Conservation (phyloP, 2,797 vertebrate species). For the Hapalemur alaotrensis region DNA sequence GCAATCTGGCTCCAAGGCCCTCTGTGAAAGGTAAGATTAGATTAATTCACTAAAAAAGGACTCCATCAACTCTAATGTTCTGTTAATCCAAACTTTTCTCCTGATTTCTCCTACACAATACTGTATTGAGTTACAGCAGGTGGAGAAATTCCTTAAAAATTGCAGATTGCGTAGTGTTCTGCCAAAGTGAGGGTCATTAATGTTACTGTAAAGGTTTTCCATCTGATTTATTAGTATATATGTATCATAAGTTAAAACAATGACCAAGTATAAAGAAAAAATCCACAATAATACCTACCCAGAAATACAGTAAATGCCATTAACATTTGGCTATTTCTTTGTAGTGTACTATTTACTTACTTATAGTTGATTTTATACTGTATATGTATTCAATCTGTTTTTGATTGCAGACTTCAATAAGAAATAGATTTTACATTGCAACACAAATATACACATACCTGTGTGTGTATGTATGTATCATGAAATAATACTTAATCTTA, state of each 20-base stretch:
- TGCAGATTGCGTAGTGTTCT: neutral
- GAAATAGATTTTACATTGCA: neutral
- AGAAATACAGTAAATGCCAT: neutral
- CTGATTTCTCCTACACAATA: neutral
- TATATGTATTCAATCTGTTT: neutral
- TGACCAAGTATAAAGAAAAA: neutral
- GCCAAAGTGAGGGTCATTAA: neutral
- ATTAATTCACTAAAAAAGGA: neutral
- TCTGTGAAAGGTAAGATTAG: neutral
- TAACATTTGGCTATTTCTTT: neutral
- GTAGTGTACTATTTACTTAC: neutral
- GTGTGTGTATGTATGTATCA: neutral
- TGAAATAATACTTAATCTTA: neutral
- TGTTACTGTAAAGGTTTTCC: neutral
- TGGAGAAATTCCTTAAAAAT: too few species aligned
- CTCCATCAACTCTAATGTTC: neutral
- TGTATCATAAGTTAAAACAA: neutral
- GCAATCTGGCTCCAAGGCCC: neutral
- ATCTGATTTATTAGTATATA: neutral
- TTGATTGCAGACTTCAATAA: neutral
- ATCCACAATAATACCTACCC: neutral
- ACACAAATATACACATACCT: neutral
- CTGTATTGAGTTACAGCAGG: neutral
- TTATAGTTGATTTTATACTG: neutral
- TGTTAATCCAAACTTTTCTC: neutral